Evolutionary conservation across 1,140 invertebrate species (phyloP), one percentile per base, ranked within the genome.

Genomic region (Ostrea edulis): DNA sequence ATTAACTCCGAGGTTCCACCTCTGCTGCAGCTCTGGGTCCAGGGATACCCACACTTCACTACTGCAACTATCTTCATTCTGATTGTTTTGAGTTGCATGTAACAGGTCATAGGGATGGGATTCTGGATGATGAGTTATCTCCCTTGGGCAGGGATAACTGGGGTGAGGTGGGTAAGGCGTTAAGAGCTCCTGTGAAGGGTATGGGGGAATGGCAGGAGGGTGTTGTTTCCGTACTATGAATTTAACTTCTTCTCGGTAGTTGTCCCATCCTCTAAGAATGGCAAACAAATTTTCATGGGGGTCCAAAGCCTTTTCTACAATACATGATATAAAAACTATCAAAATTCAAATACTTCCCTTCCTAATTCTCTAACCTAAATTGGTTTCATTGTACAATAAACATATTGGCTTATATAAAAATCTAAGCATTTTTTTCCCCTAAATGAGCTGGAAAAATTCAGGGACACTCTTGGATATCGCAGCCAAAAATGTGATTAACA

Each of bases 281-380:
- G 68, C 68, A 77, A 35, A 25, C 68, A 77, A 25, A 77, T 77
- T 77, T 35, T 77, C 68, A 77, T 77, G 68, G 22, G 68, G 68
- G 14, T 77, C 68, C 68, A 77, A 77, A 77, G 68, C 68, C 35
- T 77, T 77, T 25, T 77, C 68, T 77, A 35, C 22, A 77, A 62
- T 62, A 7, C 12, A 77, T 29, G 17, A 71, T 22, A 71, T 29
- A 29, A 9, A 12, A 2, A 29, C 9, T 11, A 35, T 77, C 25
- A 77, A 77, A 35, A 77, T 77, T 77, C 14, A 44, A 14, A 11
- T 17, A 77, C 17, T 14, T 44, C 25, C 25, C 12, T 29, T 77
- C 29, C 25, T 77, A 12, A 14, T 17, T 77, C 68, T 77, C 29
- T 12, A 62, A 62, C n/a, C 17, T 62, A 20, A 62, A 62, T 62